Percentiles rank a stretch among this genome's conserved stretches.
Conservation (phyloP, 2,113 vertebrate species). For the Argyrosomus japonicus region DNA sequence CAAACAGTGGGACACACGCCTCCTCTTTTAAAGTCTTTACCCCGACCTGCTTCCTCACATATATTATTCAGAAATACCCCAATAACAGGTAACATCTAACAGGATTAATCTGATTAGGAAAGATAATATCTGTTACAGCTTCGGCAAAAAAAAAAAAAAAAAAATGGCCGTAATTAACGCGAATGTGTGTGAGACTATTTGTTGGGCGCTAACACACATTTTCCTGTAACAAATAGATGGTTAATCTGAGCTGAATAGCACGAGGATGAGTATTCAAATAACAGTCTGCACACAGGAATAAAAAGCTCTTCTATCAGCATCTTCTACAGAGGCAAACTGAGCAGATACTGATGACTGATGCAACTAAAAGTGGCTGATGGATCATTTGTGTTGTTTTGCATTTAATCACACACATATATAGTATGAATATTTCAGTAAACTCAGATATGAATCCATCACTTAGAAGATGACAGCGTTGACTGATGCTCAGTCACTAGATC, state of each 20-base stretch:
- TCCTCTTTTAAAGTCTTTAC: conserved; percentile 4
- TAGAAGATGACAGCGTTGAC: conserved; percentile 20
- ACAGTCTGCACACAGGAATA: conserved; percentile 19
- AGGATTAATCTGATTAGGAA: conserved; percentile 23
- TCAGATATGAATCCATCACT: conserved; percentile 29
- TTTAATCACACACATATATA: conserved; percentile 8
- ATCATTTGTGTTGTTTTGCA: conserved; percentile 12
- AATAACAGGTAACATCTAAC: not conserved
- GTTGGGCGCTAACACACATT: not conserved
- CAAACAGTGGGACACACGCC: conserved; percentile 7
- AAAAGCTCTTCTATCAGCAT: conserved; percentile 1
- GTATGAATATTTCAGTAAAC: not conserved
- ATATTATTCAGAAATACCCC: not conserved
- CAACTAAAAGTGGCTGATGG: conserved; percentile 9
- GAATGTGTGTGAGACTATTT: not conserved
- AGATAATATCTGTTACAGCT: conserved; percentile 12
- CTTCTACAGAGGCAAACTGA: conserved; percentile 17
- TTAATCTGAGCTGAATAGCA: not conserved
- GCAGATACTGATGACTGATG: conserved; percentile 12
- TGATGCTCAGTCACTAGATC: not conserved
- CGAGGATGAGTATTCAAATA: conserved; percentile 23
- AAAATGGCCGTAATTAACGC: not conserved
- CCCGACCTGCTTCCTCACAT: not conserved
- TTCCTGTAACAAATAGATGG: not conserved
- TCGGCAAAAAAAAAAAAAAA: no score